phyloP scores from a whole-genome alignment of 2,113 vertebrate species.

The Eonycteris spelaea region DNA sequence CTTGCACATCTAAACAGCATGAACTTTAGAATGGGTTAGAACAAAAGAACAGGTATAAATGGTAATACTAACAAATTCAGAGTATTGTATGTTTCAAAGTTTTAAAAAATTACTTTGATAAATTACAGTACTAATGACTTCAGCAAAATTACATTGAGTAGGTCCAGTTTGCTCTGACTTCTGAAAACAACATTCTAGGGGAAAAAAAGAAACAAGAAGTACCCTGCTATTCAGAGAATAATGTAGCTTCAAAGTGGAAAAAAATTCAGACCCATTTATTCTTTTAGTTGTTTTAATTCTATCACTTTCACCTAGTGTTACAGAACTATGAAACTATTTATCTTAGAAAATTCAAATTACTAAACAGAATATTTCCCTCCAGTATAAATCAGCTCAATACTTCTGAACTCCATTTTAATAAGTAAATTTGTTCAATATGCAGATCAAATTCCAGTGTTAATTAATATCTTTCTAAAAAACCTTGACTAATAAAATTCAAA shows the following conservation, averaged over 20 bases:
- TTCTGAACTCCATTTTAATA: constrained; percentile 63
- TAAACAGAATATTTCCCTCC: constrained; percentile 41
- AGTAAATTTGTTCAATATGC: constrained; percentile 61
- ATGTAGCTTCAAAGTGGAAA: neutral
- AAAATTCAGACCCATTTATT: neutral
- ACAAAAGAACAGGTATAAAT: neutral
- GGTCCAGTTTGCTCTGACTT: neutral
- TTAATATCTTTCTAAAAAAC: constrained; percentile 51
- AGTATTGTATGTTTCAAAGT: neutral
- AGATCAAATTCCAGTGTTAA: constrained; percentile 58
- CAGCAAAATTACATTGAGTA: constrained; percentile 33
- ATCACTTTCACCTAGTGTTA: constrained; percentile 35
- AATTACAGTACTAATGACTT: neutral
- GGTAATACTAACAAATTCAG: neutral
- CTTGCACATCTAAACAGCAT: neutral
- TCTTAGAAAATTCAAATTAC: constrained; percentile 63
- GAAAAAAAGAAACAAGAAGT: neutral
- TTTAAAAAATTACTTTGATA: constrained; percentile 11
- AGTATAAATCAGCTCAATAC: constrained; percentile 45
- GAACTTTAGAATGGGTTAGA: neutral
- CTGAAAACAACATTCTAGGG: neutral
- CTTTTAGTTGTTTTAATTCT: constrained; percentile 6
- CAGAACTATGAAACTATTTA: constrained; percentile 54
- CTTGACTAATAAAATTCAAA: constrained; percentile 59
- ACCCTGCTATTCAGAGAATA: neutral